Evolutionary conservation across 2,888 invertebrate genomes (phyloP).

Genomic region (Meliscaeva auricollis): DNA sequence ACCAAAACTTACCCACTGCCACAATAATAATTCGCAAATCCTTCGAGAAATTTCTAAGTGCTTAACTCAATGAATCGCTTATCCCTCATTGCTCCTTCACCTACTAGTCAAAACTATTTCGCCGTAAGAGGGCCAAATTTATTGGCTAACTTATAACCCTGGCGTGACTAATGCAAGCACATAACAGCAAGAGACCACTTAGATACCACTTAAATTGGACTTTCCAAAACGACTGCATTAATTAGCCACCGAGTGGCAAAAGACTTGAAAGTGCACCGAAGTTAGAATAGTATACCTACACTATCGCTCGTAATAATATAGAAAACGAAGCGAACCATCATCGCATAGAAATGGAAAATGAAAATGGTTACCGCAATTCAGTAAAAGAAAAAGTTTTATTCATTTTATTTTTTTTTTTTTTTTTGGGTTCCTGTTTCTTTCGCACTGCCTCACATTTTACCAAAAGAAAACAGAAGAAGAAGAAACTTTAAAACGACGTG

Average conservation of each 20-base stretch:
- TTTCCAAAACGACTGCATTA: constrained; percentile 58
- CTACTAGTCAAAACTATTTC: constrained; percentile 16
- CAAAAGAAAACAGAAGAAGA: not conserved
- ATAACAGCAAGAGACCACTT: constrained; percentile 23
- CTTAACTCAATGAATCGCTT: constrained; percentile 13
- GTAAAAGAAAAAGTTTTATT: constrained; percentile 32
- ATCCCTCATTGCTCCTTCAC: constrained; percentile 36
- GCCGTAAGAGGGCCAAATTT: not conserved
- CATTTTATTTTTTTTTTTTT: too few relatives aligned
- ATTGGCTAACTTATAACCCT: constrained; percentile 36
- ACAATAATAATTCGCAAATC: constrained; percentile 3
- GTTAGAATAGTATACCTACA: not conserved
- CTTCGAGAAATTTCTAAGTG: constrained; percentile 10
- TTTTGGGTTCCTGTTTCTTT: not conserved
- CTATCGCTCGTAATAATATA: not conserved
- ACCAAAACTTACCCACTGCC: not conserved
- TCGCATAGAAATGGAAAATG: constrained; percentile 31
- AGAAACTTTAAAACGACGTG: constrained; percentile 9
- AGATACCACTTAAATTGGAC: constrained; percentile 33
- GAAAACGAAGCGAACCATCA: not conserved
- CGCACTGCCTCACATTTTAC: constrained; percentile 1
- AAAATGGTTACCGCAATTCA: constrained; percentile 32
- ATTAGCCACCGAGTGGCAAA: constrained; percentile 43
- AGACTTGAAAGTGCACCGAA: constrained; percentile 24
- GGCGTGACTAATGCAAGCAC: constrained; percentile 51